phyloP scores from a whole-genome alignment of 2,113 vertebrate genomes.

The Actinemys pallida region DNA sequence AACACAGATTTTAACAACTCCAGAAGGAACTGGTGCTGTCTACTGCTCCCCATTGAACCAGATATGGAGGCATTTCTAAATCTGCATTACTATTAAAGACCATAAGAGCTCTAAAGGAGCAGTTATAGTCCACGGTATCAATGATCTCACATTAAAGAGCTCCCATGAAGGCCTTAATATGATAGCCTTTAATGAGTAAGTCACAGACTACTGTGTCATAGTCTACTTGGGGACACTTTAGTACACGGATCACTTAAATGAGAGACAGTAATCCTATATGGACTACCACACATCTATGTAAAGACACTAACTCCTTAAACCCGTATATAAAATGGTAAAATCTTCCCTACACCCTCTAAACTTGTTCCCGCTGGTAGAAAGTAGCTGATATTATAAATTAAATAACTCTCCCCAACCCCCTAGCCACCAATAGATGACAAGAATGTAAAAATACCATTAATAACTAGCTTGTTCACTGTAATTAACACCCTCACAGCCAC shows the following conservation, averaged over 20 bases:
- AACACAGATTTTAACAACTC: slow-evolving; percentile 53
- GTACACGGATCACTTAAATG: slow-evolving; percentile 47
- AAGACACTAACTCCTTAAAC: slow-evolving; percentile 25
- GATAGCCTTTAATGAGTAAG: slow-evolving; percentile 10
- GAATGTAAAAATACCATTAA: slow-evolving; percentile 64
- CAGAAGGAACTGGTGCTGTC: background rate
- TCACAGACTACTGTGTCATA: slow-evolving; percentile 22
- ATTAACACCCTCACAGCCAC: slow-evolving; percentile 72
- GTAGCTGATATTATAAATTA: background rate
- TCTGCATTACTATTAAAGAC: slow-evolving; percentile 10
- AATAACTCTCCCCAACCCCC: background rate
- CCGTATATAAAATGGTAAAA: background rate
- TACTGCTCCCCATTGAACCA: slow-evolving; percentile 13
- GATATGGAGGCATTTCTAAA: slow-evolving; percentile 28
- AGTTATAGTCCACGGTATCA: slow-evolving; percentile 19
- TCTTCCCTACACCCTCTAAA: background rate
- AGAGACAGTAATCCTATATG: slow-evolving; percentile 3
- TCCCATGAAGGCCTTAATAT: slow-evolving; percentile 40
- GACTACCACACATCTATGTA: background rate
- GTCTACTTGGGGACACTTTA: slow-evolving; percentile 32
- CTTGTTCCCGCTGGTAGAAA: background rate
- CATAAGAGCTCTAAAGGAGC: slow-evolving; percentile 9
- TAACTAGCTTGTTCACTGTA: slow-evolving; percentile 65
- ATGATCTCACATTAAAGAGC: slow-evolving; percentile 35
- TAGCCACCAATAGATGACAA: slow-evolving; percentile 33